phyloP scores from a whole-genome alignment of 1,140 invertebrate species.

The Bombus fervidus region DNA sequence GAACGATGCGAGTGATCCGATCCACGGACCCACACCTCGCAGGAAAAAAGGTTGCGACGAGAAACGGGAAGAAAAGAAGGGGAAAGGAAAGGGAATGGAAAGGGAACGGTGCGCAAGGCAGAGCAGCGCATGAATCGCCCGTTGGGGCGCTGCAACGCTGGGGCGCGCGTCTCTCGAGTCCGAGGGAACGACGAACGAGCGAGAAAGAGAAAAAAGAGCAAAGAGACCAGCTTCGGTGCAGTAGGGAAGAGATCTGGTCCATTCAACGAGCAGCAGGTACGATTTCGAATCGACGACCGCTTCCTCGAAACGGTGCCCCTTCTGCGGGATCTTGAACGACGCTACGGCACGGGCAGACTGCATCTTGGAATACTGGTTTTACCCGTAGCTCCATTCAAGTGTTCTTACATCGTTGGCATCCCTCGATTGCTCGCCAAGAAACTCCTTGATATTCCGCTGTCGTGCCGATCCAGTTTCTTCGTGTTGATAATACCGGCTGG shows the following conservation, averaged over 20 bases:
- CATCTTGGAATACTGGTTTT: conserved; percentile 49
- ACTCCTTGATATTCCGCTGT: conserved; percentile 71
- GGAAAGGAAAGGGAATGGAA: neutral
- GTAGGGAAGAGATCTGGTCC: conserved; percentile 43
- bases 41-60: neutral
- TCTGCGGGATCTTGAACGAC: conserved; percentile 53
- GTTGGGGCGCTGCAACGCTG: neutral
- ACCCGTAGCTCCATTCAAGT: conserved; percentile 69
- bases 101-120: neutral
- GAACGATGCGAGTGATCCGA: neutral
- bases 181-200: neutral
- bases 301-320: conserved; percentile 69
- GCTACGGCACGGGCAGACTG: conserved; percentile 5
- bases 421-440: conserved; percentile 56
- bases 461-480: conserved; percentile 59
- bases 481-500: conserved; percentile 45
- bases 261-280: conserved; percentile 63
- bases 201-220: conserved; percentile 23
- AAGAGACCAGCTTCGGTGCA: conserved; percentile 11
- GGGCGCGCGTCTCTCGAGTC: conserved; percentile 1
- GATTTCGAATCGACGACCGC: conserved; percentile 68
- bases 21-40: neutral
- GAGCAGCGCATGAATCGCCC: conserved; percentile 2
- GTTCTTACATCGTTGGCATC: conserved; percentile 62
- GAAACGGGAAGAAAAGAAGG: neutral